Evolutionary conservation across 2,888 invertebrate genomes (phyloP), one percentile per base, ranked within the genome.

Genomic region (Ferrisia virgata): DNA sequence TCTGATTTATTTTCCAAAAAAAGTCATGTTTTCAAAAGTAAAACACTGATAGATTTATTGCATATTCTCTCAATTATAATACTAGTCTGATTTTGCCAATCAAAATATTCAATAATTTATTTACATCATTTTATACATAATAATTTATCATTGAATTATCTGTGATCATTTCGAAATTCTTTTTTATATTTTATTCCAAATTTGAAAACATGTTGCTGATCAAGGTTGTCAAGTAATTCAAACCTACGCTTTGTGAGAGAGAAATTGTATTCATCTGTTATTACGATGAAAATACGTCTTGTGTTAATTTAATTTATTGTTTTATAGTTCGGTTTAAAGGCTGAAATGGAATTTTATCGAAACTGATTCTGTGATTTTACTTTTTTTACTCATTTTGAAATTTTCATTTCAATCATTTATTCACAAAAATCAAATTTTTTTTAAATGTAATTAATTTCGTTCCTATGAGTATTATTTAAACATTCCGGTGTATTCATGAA

Each of bases 51-150:
- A 15, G 72, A 9, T 72, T 33, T 4, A 64, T 64, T 13, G 2
- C 25, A 25, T n/a, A 28, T 36, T 36, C 36, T 36, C 36, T 22
- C 18, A 76, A 36, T 76, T n/a, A 36, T 8, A 76, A 69, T 76
- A 76, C 72, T 76, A 76, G 72, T 76, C 72, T 15, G 18, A 76
- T 18, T 76, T 76, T 76, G 5, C n/a, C 18, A 36, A 76, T 76
- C 72, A 76, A 76, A 76, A 76, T 76, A 36, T 76, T 76, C 18
- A 36, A n/a, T n/a, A 33, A 15, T 5, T 47, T 53, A 22, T 76
- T 76, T 31, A 33, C 36, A 64, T 11, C 36, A 36, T 76, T 76
- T 6, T 13, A 53, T 53, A 15, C 18, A 4, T 53, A 11, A 4
- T 76, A 33, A 76, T 33, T 76, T 76, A 76, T 76, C 15, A 2